Evolutionary conservation across 2,888 invertebrate species (phyloP), one percentile per base, ranked within the genome.

Genomic region (Netelia fuscicornis): DNA sequence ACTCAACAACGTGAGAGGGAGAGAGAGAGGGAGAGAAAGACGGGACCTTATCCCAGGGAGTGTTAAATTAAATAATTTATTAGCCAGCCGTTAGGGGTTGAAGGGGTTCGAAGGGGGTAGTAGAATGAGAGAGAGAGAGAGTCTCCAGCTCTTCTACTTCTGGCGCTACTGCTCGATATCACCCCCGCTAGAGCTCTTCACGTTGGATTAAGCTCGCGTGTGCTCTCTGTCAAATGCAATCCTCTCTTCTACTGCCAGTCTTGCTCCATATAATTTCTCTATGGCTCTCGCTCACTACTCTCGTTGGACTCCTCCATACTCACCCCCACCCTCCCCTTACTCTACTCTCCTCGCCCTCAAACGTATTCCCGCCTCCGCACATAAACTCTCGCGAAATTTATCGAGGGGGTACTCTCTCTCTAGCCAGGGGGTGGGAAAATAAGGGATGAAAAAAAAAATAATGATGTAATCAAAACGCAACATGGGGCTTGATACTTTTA

Each of bases 21-120:
- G 72, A 78, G 56, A 58, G 86, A 85, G 54, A 54, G 54, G n/a
- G 54, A 13, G 13, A 54, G 54, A 54, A 17, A 54, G 52, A 54
- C n/a, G 13, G n/a, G 86, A 71, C 86, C 88, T 87, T 86, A 86
- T 86, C 83, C 87, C 77, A 56, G 72, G 81, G 85, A 86, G 87
- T 86, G 89, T 90, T 88, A 90, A 91, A 91, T 91, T 90, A 89
- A 90, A 91, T 91, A 91, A 91, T 90, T 91, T 90, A 90, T 90
- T 71, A 72, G 84, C 62, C 56, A 72, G 37, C 71, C 79, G 81
- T 79, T 86, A 80, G 83, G 80, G 60, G 75, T 17, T 10, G 10
- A 52, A 64, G 48, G 20, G 62, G 58, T 64, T 52, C 13, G 42
- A 23, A 68, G 48, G 54, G 68, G 44, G 67, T 42, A 72, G 65